Conservation (phyloP, 2,888 invertebrate species). For the Ferrisia virgata region DNA sequence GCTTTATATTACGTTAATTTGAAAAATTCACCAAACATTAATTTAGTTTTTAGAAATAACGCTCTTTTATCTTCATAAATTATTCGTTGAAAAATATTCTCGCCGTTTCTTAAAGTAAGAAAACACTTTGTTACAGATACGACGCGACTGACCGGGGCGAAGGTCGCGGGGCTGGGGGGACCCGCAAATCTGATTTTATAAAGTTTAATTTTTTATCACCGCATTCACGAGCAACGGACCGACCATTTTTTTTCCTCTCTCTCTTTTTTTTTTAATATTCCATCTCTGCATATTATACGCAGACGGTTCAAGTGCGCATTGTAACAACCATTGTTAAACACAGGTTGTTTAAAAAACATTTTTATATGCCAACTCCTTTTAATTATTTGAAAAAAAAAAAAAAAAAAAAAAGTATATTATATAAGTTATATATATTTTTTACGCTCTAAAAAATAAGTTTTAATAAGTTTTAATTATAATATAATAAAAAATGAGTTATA, state of each 20-base stretch:
- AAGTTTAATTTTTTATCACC: constrained; percentile 13
- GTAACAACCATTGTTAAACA: background rate
- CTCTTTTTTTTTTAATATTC: background rate
- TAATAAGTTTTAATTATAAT: constrained; percentile 2
- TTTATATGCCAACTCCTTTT: background rate
- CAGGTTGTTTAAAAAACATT: constrained; percentile 11
- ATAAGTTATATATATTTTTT: background rate
- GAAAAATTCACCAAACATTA: constrained; percentile 11
- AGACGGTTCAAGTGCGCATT: background rate
- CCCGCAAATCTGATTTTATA: constrained; percentile 1
- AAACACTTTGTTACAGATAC: background rate
- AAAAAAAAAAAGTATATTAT: background rate
- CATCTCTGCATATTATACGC: background rate
- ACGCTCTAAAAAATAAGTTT: constrained; percentile 11
- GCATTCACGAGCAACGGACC: background rate
- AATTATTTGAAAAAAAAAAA: background rate
- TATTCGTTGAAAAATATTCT: constrained; percentile 14
- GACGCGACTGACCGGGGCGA: too few species aligned
- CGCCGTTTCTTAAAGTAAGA: constrained; percentile 5
- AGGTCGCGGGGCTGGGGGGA: too few species aligned
- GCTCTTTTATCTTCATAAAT: constrained; percentile 20
- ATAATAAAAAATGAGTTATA: constrained; percentile 1
- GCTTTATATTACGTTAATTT: constrained; percentile 11
- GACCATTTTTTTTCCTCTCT: too few species aligned
- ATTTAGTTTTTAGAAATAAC: constrained; percentile 1